These are phyloP conservation scores for Meta bourneti DNA, from an alignment of 2,888 invertebrate species.

Conservation along the genomic window DNA sequence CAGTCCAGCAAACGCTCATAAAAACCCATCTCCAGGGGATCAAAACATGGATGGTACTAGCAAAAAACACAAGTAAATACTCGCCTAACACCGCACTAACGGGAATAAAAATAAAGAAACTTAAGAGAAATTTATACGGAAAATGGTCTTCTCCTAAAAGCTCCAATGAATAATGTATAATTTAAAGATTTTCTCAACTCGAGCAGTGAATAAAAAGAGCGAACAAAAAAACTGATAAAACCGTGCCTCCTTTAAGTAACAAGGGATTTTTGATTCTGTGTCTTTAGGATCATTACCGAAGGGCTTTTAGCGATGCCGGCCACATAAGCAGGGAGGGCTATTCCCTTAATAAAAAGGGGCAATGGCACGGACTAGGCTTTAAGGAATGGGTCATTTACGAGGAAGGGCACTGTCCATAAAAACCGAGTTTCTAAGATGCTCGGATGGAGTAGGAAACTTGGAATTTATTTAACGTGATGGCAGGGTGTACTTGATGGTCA, in stretches of 20 bases:
- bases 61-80: background rate
- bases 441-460: conserved; percentile 2
- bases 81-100: conserved; percentile 18
- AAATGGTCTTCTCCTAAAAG: conserved; percentile 27
- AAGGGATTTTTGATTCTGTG: conserved; percentile 57
- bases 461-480: conserved; percentile 59
- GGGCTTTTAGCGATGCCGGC: conserved; percentile 45
- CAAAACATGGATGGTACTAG: background rate
- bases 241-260: conserved; percentile 13
- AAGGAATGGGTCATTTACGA: conserved; percentile 66
- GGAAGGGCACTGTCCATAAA: conserved; percentile 46
- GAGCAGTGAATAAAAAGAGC: conserved; percentile 4
- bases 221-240: conserved; percentile 17
- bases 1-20: conserved; percentile 1
- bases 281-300: conserved; percentile 52
- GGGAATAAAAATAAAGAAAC: background rate
- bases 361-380: conserved; percentile 33
- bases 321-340: conserved; percentile 23
- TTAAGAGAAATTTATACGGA: conserved; percentile 33
- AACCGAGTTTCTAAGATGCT: conserved; percentile 36
- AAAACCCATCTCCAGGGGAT: background rate
- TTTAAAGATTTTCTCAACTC: conserved; percentile 38
- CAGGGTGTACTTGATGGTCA: conserved; percentile 29
- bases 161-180: conserved; percentile 67
- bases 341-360: conserved; percentile 62